phyloP scores from a whole-genome alignment of 2,113 vertebrate species.

The Oenanthe oenanthe region DNA sequence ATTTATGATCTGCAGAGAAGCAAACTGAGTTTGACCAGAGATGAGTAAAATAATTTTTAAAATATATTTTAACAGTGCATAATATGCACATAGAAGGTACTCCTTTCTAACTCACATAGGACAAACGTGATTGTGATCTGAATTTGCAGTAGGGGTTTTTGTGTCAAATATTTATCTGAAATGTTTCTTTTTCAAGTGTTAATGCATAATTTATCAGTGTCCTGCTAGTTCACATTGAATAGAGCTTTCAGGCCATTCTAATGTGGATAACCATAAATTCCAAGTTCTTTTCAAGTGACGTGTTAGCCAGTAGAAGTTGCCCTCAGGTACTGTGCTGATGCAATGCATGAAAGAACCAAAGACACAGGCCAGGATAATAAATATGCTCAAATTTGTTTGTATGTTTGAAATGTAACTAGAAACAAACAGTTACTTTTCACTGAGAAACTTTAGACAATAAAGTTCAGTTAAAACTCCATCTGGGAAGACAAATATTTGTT shows the following conservation, averaged over 20 bases:
- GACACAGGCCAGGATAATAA: neutral
- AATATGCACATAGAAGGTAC: neutral
- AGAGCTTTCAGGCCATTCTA: slow-evolving; percentile 8
- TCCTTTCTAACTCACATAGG: neutral
- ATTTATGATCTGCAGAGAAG: neutral
- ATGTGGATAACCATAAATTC: neutral
- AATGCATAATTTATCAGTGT: slow-evolving; percentile 9
- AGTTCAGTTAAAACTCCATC: neutral
- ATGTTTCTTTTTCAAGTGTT: neutral
- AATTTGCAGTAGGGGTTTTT: neutral
- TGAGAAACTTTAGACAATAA: neutral
- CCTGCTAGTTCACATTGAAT: neutral
- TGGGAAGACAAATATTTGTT: neutral
- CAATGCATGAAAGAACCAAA: neutral
- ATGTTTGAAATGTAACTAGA: neutral
- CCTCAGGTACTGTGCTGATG: neutral
- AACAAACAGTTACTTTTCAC: neutral
- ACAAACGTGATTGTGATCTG: neutral
- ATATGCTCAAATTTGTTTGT: neutral
- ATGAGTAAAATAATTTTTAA: neutral
- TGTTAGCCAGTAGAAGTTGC: neutral
- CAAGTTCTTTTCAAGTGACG: neutral
- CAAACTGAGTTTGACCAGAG: neutral
- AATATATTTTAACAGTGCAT: neutral
- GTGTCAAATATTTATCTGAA: neutral